A percentile compares a stretch with the other conserved stretches of the same genome.
Conservation (phyloP, 2,888 invertebrate species). For the Alentia gelatinosa region DNA sequence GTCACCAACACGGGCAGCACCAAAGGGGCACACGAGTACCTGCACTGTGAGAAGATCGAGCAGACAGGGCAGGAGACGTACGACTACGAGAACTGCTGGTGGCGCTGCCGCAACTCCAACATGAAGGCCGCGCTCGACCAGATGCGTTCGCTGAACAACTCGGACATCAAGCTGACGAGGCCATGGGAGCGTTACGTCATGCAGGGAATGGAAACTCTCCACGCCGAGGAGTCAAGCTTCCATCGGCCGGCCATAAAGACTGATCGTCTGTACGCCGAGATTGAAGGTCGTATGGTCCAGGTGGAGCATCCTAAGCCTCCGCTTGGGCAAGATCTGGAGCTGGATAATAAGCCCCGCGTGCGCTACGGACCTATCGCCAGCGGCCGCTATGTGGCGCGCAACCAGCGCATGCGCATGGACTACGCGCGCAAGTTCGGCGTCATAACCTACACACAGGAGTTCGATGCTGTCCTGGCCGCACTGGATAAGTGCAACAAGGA, state of each 20-base stretch:
- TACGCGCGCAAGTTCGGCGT: conserved; percentile 92
- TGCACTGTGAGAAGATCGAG: conserved; percentile 87
- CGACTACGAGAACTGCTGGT: conserved; percentile 70
- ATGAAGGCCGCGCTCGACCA: conserved; percentile 88
- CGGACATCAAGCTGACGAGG: conserved; percentile 76
- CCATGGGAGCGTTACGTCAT: conserved; percentile 90
- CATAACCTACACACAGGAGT: conserved; percentile 95
- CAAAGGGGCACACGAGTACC: conserved; percentile 84
- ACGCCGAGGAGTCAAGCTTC: conserved; percentile 79
- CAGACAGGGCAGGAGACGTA: conserved; percentile 70
- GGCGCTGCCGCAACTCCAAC: conserved; percentile 87
- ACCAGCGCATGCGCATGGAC: conserved; percentile 90
- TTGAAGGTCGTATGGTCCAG: conserved; percentile 66
- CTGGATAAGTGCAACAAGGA: conserved; percentile 90
- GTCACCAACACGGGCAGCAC: conserved; percentile 73
- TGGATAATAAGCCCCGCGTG: conserved; percentile 82
- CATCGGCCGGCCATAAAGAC: conserved; percentile 72
- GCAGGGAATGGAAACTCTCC: conserved; percentile 86
- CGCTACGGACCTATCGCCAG: conserved; percentile 90
- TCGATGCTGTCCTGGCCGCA: conserved; percentile 96
- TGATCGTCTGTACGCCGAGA: conserved; percentile 70
- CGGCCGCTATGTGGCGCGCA: conserved; percentile 89
- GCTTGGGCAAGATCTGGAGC: conserved; percentile 43
- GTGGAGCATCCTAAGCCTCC: conserved; percentile 62
- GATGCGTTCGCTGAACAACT: conserved; percentile 82